Evolutionary conservation across 2,113 vertebrate genomes (phyloP).

Genomic region (Zosterops lateralis): DNA sequence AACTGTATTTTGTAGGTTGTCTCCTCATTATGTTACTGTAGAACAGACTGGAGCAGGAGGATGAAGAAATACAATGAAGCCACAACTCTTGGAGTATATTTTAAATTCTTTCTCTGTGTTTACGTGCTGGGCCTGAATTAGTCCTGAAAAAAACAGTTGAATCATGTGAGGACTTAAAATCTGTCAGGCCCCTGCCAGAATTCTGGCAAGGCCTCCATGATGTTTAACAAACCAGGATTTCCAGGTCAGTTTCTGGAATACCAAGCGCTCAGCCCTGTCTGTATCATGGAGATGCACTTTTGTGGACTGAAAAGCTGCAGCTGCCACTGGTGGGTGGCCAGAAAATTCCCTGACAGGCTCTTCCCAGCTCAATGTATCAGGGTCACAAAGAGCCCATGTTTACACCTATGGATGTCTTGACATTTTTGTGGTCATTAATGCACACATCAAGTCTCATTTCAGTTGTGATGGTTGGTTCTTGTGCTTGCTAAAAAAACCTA

Average conservation of each 20-base stretch:
- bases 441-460: background rate
- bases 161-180: background rate
- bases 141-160: background rate
- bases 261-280: background rate
- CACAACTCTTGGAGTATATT: background rate
- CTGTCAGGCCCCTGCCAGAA: background rate
- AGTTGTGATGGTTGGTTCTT: background rate
- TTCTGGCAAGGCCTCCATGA: background rate
- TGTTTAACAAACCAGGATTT: background rate
- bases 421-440: background rate
- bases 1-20: background rate
- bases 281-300: accelerated
- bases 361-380: background rate
- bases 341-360: background rate
- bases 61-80: background rate
- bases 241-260: background rate
- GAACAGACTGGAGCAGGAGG: background rate
- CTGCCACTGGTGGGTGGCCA: background rate
- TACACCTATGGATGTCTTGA: background rate
- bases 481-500: background rate
- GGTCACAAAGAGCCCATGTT: accelerated
- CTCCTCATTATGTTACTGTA: background rate
- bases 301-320: background rate
- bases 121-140: background rate
- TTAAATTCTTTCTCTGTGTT: background rate